Evolutionary conservation across 2,888 invertebrate genomes (phyloP), one percentile per base, ranked within the genome.

Genomic region (Pollenia amentaria): DNA sequence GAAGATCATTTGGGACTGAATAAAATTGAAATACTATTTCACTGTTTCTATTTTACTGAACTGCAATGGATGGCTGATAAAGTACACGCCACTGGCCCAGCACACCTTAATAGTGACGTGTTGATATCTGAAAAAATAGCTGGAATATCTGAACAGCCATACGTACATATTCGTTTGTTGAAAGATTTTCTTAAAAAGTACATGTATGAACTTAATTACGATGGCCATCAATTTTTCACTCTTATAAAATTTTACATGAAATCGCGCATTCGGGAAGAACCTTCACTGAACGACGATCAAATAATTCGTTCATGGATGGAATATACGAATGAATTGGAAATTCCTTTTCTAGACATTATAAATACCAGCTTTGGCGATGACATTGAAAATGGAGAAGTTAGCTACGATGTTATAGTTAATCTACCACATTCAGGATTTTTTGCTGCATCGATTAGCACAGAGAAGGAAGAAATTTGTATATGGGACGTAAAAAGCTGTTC

Each of bases 141-240:
- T 3, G 88, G 89, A 55, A 84, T 70, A 70, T 82, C 87, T 38
- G 88, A 89, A n/a, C 93, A 94, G 0, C 89, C 94, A 2, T 95
- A 95, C 78, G 88, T 89, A 51, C 92, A 92, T 88, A 92, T 93
- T 81, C 89, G 88, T 90, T 89, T 93, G 51, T 88, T 93, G 4
- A 95, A 95, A 90, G 95, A 96, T 88, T 95, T 97, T 85, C 94
- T 98, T 84, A 96, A 96, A 92, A 94, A 95, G 0, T 95, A 96
- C 89, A 95, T 96, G 7, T 95, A 95, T 90, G 96, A 97, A 16
- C 93, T 98, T 76, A 96, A 96, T 90, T 96, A 97, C 89, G 97
- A 98, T 92, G 97, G 97, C 46, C 94, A 96, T 90, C 98, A 98
- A 93, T 96, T 98, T 90, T 97, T 96, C 90, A 95, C 97, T 3